Evolutionary conservation across 2,888 invertebrate species (phyloP), one percentile per base, ranked within the genome.

Genomic region (Perdita meconis): DNA sequence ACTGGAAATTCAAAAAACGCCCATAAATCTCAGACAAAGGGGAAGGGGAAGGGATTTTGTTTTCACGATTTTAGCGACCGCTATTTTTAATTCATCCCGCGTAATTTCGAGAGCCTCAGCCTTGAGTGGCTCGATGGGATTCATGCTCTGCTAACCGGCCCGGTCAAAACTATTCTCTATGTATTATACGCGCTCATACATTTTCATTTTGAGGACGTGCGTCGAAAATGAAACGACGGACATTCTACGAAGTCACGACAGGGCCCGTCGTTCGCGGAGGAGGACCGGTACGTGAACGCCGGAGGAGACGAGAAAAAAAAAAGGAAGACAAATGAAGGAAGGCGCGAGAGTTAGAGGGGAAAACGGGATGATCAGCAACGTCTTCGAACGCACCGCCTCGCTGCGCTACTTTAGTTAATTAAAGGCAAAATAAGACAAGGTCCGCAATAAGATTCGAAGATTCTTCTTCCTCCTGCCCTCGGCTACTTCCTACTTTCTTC

Each of bases 381-480:
- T 78, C 82, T 80, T 80, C 59, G 76, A 40, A 61, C 68, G 81
- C 56, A 50, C 60, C 56, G 66, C 82, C 82, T 83, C 69, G 68
- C 83, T 63, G 65, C 75, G 80, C 83, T 84, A 80, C 77, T 84
- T 86, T 84, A 82, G 85, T 89, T 89, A 90, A 90, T 90, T 89
- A 87, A 85, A 85, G 80, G 83, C 76, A 76, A 80, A 87, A 83
- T 80, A 83, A 81, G 79, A 84, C 59, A 75, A 78, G 78, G 75
- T 80, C 77, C 76, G 61, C 76, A 68, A 59, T 64, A 74, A 63
- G 70, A 77, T 69, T 81, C 63, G 77, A 79, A 72, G 78, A 82
- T 82, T 78, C 82, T 76, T 84, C 76, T 76, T 70, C 73, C 60
- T 56, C n/a, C n/a, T n/a, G n/a, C n/a, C n/a, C n/a, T 30, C 50